phyloP scores from a whole-genome alignment of 1,140 invertebrate species.

The Aphis craccivora region DNA sequence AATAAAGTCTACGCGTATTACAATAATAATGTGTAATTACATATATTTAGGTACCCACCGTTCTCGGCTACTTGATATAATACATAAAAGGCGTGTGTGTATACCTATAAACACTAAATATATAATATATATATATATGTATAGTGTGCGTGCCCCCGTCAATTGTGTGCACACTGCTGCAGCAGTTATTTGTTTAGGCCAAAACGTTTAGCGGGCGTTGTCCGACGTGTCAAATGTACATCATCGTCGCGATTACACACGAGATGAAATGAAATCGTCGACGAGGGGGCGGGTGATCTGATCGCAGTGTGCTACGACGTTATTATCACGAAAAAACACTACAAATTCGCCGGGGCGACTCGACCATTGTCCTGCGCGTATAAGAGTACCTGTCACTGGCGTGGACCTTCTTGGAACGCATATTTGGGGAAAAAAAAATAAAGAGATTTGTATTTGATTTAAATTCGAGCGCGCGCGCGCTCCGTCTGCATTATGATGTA shows the following conservation, averaged over 20 bases:
- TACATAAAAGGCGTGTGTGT: background rate
- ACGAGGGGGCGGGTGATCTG: background rate
- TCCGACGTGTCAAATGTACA: background rate
- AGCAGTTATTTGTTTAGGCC: background rate
- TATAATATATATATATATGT: too few species aligned
- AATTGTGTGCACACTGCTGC: background rate
- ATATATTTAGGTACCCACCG: too few species aligned
- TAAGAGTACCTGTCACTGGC: background rate
- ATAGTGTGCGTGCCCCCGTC: background rate
- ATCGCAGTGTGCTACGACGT: background rate
- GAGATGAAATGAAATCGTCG: background rate
- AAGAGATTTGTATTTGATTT: slow-evolving; percentile 25
- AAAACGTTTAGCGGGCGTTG: background rate
- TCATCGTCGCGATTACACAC: background rate
- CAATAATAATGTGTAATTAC: background rate
- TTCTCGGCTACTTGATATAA: background rate
- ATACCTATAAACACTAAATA: too few species aligned
- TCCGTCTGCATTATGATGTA: background rate
- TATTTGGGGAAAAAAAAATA: background rate
- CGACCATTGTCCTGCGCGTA: background rate
- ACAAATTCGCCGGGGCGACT: background rate
- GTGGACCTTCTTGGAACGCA: slow-evolving; percentile 14
- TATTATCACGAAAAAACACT: slow-evolving; percentile 14
- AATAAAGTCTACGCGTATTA: background rate
- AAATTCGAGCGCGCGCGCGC: background rate